A percentile compares a stretch with the other conserved stretches of the same genome.
Evolutionary conservation across 1,140 invertebrate species (phyloP).

Genomic region (Manduca sexta): DNA sequence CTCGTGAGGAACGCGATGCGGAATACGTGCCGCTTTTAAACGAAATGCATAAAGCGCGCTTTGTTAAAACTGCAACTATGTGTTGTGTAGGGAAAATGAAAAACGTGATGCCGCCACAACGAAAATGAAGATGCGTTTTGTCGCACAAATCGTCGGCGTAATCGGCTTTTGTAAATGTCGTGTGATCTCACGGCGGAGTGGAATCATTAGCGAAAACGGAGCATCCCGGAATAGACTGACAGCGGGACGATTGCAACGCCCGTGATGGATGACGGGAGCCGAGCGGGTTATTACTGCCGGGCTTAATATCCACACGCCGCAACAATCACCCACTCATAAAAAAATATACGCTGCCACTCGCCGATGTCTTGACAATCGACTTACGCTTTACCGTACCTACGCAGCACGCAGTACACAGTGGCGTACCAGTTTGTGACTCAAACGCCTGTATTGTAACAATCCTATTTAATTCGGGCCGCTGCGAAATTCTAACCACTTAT

Average conservation of each 20-base stretch:
- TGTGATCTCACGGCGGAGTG: conserved; percentile 47
- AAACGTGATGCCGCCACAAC: conserved; percentile 6
- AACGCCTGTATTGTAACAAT: not conserved
- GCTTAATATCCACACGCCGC: conserved; percentile 43
- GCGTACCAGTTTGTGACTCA: no score
- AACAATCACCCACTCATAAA: conserved; percentile 44
- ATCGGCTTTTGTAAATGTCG: conserved; percentile 52
- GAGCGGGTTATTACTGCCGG: conserved; percentile 52
- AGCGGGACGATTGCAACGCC: conserved; percentile 65
- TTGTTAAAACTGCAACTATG: conserved; percentile 34
- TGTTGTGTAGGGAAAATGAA: conserved; percentile 12
- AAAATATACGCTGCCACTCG: conserved; percentile 20
- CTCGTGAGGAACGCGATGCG: conserved; percentile 55
- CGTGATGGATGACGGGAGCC: conserved; percentile 60
- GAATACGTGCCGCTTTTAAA: conserved; percentile 39
- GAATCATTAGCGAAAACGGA: conserved; percentile 68
- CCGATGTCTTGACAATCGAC: no score
- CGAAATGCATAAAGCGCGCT: conserved; percentile 24
- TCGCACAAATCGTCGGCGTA: conserved; percentile 32
- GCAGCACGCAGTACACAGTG: no score
- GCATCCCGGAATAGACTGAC: conserved; percentile 68
- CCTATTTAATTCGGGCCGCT: no score
- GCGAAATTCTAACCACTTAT: no score
- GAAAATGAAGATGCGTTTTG: conserved; percentile 38
- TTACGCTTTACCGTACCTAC: no score